Base-by-base conservation (phyloP, 2,113 vertebrate species). In the Podocnemis expansa region DNA sequence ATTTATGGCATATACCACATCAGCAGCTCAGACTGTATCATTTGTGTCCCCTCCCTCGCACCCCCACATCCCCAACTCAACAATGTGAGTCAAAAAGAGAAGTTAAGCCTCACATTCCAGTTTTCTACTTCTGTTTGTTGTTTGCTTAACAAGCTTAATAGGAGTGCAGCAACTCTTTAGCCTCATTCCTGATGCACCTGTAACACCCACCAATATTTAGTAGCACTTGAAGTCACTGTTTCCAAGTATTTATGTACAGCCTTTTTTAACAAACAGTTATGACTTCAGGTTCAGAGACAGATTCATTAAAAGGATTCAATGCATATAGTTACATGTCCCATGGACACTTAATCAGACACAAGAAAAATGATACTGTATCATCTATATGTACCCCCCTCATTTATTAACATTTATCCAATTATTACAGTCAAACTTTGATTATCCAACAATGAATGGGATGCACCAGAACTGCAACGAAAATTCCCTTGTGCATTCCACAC, bases 1-100 rank as follows among this genome's bases (percentile, higher is more conserved):
- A 90, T 94, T 95, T 84, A 80, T 93, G 80, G 79, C 55, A 78
- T 94, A 83, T 27, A 43, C 87, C 94, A 8, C 31, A 94, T 90
- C 78, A 83, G 89, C 56, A 90, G 91, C 85, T 67, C 80, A 91
- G 34, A 14, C 10, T 84, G 87, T 45, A 54, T 52, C 51, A 91
- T 19, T 84, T 93, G 11, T 10, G 10, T 25, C 25, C 4, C 51
- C 51, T 16, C 49, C 49, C 13, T 79, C 82, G 92, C 67, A 45
- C 78, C 78, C 63, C 82, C n/a, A n/a, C n/a, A 47, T 10, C 6
- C 10, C 47, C 6, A 89, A 91, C 31, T 88, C 45, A 94, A 75
- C 85, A 1, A 5, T 80, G 49, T 29, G 73, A 84, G 83, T 84
- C 89, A 86, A 92, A 96, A 94, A 58, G 82, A 92, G 85, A 95